phyloP scores from a whole-genome alignment of 1,140 invertebrate genomes.

The Chrysopa pallens region DNA sequence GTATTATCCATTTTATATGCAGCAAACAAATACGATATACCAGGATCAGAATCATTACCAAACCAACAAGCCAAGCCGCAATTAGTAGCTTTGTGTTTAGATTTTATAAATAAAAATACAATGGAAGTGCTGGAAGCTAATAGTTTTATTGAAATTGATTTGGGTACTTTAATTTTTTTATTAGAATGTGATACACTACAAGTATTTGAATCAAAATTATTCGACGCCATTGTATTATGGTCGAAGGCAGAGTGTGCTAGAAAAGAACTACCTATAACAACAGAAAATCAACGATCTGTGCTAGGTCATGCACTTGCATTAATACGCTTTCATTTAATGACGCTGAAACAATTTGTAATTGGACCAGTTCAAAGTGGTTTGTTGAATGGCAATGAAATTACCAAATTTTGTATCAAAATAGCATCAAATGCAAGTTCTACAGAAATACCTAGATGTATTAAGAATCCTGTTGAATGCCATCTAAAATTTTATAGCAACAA shows the following conservation, averaged over 20 bases:
- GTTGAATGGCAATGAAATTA: constrained; percentile 52
- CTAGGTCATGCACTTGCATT: constrained; percentile 48
- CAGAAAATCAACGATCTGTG: constrained; percentile 51
- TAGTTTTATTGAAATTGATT: constrained; percentile 75
- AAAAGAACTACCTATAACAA: constrained; percentile 40
- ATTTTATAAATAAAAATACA: constrained; percentile 75
- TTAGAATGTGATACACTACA: constrained; percentile 66
- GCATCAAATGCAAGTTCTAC: constrained; percentile 58
- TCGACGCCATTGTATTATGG: constrained; percentile 55
- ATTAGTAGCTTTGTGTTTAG: constrained; percentile 59
- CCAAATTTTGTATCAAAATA: constrained; percentile 68
- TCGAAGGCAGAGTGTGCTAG: constrained; percentile 60
- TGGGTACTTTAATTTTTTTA: constrained; percentile 61
- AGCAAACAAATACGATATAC: constrained; percentile 76
- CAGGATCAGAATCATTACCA: constrained; percentile 61
- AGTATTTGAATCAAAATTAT: constrained; percentile 66
- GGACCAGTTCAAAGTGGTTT: constrained; percentile 60
- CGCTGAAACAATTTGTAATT: constrained; percentile 70
- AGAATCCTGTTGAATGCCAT: constrained; percentile 26
- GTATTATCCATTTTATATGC: constrained; percentile 77
- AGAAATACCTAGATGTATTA: constrained; percentile 16
- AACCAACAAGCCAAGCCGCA: constrained; percentile 67
- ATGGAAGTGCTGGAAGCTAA: constrained; percentile 64
- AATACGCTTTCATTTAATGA: constrained; percentile 75
- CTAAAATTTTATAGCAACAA: no score